phyloP scores from a whole-genome alignment of 23 tunicate species.

The Halocynthia aurantium region DNA sequence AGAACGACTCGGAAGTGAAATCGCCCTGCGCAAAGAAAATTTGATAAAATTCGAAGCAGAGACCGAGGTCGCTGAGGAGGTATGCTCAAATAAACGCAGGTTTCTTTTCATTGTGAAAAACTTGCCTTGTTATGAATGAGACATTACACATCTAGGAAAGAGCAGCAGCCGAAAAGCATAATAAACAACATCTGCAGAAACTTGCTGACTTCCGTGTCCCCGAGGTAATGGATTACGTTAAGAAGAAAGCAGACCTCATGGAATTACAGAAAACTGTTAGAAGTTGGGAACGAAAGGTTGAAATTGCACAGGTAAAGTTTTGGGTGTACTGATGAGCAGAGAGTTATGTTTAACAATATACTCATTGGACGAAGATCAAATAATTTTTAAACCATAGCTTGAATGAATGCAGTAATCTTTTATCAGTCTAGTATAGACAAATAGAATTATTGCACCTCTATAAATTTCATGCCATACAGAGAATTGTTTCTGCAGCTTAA shows the following conservation, averaged over 20 bases:
- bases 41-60: constrained; percentile 49
- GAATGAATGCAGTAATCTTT: too few relatives aligned
- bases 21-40: constrained; percentile 49
- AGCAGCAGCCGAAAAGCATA: constrained; percentile 60
- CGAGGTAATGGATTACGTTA: constrained; percentile 75
- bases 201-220: constrained; percentile 84
- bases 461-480: too few relatives aligned
- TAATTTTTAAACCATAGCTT: too few relatives aligned
- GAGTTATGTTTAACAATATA: too few relatives aligned
- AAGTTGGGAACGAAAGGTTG: constrained; percentile 91
- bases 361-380: too few relatives aligned
- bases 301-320: constrained; percentile 46
- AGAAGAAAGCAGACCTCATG: constrained; percentile 57
- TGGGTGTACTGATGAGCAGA: too few relatives aligned
- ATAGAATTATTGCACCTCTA: too few relatives aligned
- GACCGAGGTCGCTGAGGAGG: constrained; percentile 57
- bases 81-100: not conserved
- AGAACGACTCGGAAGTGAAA: constrained; percentile 45
- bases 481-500: too few relatives aligned
- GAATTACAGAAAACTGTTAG: constrained; percentile 80
- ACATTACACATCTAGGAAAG: constrained; percentile 38
- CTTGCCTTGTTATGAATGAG: not conserved
- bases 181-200: constrained; percentile 40
- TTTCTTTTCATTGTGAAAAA: not conserved
- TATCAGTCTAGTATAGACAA: too few relatives aligned